Base-by-base conservation (phyloP, 2,888 invertebrate genomes). In the Amblyjoppa proteus region DNA sequence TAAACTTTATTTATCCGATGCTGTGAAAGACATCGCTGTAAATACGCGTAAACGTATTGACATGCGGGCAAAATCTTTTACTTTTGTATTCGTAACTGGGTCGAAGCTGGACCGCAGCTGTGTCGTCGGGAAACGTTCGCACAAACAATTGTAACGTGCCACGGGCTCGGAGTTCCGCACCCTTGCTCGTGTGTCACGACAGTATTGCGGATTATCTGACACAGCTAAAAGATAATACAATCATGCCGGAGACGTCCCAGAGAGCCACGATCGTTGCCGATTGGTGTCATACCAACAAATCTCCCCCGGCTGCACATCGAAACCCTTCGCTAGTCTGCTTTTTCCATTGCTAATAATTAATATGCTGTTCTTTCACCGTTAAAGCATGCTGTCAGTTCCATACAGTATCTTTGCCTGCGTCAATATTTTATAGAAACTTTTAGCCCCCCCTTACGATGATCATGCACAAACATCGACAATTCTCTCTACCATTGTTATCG, bases 71-170 rank as follows among this genome's bases (percentile, higher is more conserved):
- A 28, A 75, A 64, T 75, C 6, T 6, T 38, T 41, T 64, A 20
- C 5, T 45, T 66, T 51, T 78, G 56, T 53, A 56, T 9, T 53
- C 51, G 25, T 74, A 83, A 83, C 69, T 83, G 69, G 79, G 83
- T 83, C 73, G 61, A 70, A 75, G 69, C 64, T 75, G 16, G 16
- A 25, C 9, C 66, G 64, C 31, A 61, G 71, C 64, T 25, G 28
- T 68, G 77, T 73, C 77, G 73, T 83, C 77, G 77, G 20, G 45
- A 61, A 66, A 56, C 56, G 41, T 68, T 56, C 68, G 45, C 58
- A 51, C 49, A 0, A 75, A 83, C 83, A 83, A 74, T 78, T 56
- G 73, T 53, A 71, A 56, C 34, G 28, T 13, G 45, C 53, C 64
- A 31, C 45, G n/a, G n/a, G 20, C 77, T 13, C 45, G 61, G 68